Percentiles rank a stretch among this genome's conserved stretches.
Evolutionary conservation across 2,888 invertebrate genomes (phyloP).

Genomic region (Anaspis maculata): DNA sequence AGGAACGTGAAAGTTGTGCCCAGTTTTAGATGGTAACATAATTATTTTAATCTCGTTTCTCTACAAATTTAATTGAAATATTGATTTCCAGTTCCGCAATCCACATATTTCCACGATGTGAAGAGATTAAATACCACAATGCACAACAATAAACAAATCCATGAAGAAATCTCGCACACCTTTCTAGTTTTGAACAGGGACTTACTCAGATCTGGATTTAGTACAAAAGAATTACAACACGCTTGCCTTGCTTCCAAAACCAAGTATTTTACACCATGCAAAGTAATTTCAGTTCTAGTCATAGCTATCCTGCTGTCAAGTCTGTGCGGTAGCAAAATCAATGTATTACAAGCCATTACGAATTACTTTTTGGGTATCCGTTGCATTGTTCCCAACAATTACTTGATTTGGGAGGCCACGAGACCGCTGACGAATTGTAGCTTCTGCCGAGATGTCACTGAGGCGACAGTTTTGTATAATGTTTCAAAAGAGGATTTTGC

Average conservation of each 20-base stretch:
- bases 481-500: conserved; percentile 60
- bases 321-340: too few species aligned
- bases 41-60: too few species aligned
- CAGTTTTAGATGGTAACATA: too few species aligned
- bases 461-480: conserved; percentile 61
- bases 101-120: too few species aligned
- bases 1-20: too few species aligned
- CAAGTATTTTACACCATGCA: neutral
- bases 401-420: conserved; percentile 79
- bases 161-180: conserved; percentile 19
- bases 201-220: conserved; percentile 23
- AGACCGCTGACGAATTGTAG: conserved; percentile 74
- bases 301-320: conserved; percentile 10
- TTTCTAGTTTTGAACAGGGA: conserved; percentile 25
- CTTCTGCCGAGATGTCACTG: conserved; percentile 62
- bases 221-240: conserved; percentile 21
- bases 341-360: conserved; percentile 5
- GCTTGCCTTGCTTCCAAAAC: conserved; percentile 7
- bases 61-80: too few species aligned
- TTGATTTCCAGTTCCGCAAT: too few species aligned
- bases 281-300: conserved; percentile 10
- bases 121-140: too few species aligned
- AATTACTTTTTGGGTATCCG: conserved; percentile 49
- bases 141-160: neutral
- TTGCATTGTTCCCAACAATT: conserved; percentile 77